Evolutionary conservation across 1,140 invertebrate species (phyloP), one percentile per base, ranked within the genome.

Genomic region (Nasonia longicornis): DNA sequence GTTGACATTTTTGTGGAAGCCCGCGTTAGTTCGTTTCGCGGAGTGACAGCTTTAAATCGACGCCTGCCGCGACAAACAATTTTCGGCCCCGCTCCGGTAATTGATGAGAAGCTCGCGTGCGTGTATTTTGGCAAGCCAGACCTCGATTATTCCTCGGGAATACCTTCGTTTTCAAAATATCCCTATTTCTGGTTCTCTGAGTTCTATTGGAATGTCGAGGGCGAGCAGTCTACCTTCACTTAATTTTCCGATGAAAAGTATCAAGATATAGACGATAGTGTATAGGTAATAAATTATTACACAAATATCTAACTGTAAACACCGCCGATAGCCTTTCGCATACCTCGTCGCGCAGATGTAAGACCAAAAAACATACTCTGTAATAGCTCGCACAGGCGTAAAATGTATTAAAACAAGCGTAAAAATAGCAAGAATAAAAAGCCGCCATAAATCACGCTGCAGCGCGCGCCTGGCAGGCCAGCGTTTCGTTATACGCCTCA

Each of bases 1-100:
- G 42, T 69, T 80, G 79, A 75, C 63, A 67, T 38, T 76, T 76
- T 72, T 64, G 74, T 74, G 80, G 80, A 81, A 81, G 26, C 52
- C n/a, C 31, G 10, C 26, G 12, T 81, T 76, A 77, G 12, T 64
- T 64, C 66, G 66, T 75, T 80, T 58, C 29, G 20, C n/a, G 2
- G 31, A 8, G 26, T 12, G 73, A 71, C 74, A 64, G 67, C 35
- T 71, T 81, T 77, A 73, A 81, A 77, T 81, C 75, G 69, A 71
- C 75, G 69, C 22, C 10, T 8, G 12, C 58, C 52, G 22, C 20
- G 22, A 77, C 77, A 73, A 81, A 81, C 52, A 81, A 73, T 72
- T 77, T 71, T 66, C 35, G 48, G 20, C 35, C 63, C 35, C 14
- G 11, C 35, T 77, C 64, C 8, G 10, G 69, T 66, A 77, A 77